Evolutionary conservation across 2,888 invertebrate species (phyloP).

Genomic region (Archips xylosteana): DNA sequence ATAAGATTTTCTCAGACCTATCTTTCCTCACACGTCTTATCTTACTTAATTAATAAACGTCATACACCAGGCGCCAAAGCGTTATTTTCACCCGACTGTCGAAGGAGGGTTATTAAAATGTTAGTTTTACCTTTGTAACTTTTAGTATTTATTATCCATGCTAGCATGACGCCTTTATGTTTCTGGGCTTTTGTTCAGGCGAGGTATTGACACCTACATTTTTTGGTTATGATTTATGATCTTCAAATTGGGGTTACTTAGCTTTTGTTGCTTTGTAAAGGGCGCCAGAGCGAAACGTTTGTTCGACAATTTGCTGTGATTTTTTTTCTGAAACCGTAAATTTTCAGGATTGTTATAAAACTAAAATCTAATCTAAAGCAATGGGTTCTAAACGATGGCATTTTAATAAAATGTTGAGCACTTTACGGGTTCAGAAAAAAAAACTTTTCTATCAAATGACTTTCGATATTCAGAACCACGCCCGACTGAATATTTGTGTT

Average conservation of each 20-base stretch:
- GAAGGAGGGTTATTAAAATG: not conserved
- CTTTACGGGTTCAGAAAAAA: too few species aligned
- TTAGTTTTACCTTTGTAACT: not conserved
- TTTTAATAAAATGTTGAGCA: too few species aligned
- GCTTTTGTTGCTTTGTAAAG: not conserved
- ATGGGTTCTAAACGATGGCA: too few species aligned
- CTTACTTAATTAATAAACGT: not conserved
- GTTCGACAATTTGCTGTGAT: not conserved
- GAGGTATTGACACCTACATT: slow-evolving; percentile 28
- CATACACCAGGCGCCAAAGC: not conserved
- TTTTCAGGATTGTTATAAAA: too few species aligned
- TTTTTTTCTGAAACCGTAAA: not conserved
- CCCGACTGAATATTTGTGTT: too few species aligned
- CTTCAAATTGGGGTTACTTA: slow-evolving; percentile 7
- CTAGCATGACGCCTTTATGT: slow-evolving; percentile 17
- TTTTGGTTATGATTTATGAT: slow-evolving; percentile 17
- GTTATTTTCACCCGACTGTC: not conserved
- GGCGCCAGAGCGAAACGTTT: not conserved
- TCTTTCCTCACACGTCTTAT: not conserved
- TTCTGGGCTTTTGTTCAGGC: not conserved
- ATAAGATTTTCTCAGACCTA: too few species aligned
- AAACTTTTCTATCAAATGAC: too few species aligned
- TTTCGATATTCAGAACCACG: too few species aligned
- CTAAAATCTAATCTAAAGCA: too few species aligned
- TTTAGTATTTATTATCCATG: slow-evolving; percentile 10